Evolutionary conservation across 2,797 vertebrate genomes (phyloP), one percentile per base, ranked within the genome.

Genomic region (Ctenochaetus hawaiiensis): DNA sequence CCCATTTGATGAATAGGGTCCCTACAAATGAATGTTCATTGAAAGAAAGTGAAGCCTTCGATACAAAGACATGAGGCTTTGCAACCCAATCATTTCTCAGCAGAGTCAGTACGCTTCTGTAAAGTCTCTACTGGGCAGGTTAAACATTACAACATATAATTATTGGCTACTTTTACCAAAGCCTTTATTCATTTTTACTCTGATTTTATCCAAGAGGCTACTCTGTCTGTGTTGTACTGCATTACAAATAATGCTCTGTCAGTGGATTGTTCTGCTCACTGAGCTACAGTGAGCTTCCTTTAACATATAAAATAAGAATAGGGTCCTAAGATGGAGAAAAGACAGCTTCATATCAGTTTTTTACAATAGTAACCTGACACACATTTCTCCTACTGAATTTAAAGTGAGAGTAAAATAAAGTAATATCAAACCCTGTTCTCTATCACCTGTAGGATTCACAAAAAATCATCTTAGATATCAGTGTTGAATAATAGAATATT

Each of bases 1-100:
- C 60, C 48, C 39, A 17, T 43, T 9, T 80, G 57, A 80, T 54
- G 17, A 72, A 68, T 20, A 11, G 0, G 18, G 41, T 54, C 69
- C 61, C 23, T 6, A 48, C 39, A 44, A 16, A n/a, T 26, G 4
- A 30, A 43, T 53, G 34, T 54, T 76, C 63, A 76, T 6, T 63
- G 30, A 61, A 17, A 49, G 18, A 17, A 52, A 39, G 12, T 23
- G 16, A 65, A 61, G 22, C n/a, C 22, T 30, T 44, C 48, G 1
- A 61, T 53, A 45, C 49, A n/a, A 43, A 70, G 8, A 39, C n/a
- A 26, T 56, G 53, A 47, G 57, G 8, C 44, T 37, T 10, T 1
- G 16, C 17, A 64, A 26, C 0, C 3, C 7, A 23, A 13, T 39
- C 34, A 30, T 75, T 49, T 69, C n/a, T 18, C 39, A 39, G 45